These are phyloP conservation scores for Platycnemis pennipes DNA, from an alignment of 2,888 invertebrate species.

Conservation along the genomic window DNA sequence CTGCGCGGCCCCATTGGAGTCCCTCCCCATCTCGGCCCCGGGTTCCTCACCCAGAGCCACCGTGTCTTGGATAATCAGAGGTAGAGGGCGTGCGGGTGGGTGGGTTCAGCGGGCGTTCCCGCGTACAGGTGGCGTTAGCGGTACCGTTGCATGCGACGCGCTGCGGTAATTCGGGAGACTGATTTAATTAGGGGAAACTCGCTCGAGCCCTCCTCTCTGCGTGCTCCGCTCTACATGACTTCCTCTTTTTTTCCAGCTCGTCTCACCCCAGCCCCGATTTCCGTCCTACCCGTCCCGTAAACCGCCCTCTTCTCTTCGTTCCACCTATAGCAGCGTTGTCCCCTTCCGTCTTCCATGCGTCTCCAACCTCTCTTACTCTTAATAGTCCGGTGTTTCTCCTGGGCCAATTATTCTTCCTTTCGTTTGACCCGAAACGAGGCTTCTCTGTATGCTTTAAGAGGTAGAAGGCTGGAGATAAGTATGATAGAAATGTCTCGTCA, in stretches of 20 bases:
- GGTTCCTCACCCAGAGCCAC: slow-evolving; percentile 42
- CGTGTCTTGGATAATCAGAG: slow-evolving; percentile 51
- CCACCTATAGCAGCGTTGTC: neutral
- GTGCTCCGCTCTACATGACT: slow-evolving; percentile 4
- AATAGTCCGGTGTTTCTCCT: neutral
- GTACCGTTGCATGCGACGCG: neutral
- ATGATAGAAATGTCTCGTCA: neutral
- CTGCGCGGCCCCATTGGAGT: neutral
- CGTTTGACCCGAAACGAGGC: neutral
- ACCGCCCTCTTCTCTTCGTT: neutral
- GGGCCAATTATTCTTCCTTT: neutral
- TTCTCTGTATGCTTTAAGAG: neutral
- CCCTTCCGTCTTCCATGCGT: neutral
- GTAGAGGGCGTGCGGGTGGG: neutral
- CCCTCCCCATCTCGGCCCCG: slow-evolving; percentile 58
- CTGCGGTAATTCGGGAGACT: slow-evolving; percentile 53
- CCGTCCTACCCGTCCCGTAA: neutral
- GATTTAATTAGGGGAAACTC: slow-evolving; percentile 55
- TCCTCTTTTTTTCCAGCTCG: neutral
- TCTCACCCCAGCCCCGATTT: neutral
- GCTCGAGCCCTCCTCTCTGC: neutral
- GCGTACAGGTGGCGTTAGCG: slow-evolving; percentile 16
- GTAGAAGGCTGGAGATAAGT: neutral
- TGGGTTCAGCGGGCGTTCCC: neutral
- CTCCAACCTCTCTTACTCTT: neutral